These are phyloP conservation scores for Zaprionus ornatus DNA, from an alignment of 1,140 invertebrate genomes.

Conservation along the genomic window DNA sequence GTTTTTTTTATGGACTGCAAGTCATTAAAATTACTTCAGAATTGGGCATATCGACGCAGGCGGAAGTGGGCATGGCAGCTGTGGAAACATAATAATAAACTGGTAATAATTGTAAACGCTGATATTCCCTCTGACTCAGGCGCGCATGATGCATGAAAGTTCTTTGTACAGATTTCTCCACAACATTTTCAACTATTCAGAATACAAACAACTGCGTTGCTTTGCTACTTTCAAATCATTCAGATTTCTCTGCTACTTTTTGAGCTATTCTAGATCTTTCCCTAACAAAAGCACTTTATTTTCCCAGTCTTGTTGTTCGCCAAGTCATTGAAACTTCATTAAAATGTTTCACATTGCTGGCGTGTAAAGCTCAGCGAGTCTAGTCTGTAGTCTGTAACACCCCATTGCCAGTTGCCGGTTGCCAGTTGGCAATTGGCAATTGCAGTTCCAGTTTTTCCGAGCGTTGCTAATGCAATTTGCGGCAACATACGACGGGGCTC, in stretches of 20 bases:
- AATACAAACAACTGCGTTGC: too few relatives aligned
- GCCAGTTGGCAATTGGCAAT: not conserved
- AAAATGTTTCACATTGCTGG: not conserved
- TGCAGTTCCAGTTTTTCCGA: conserved; percentile 10
- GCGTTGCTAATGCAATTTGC: conserved; percentile 68
- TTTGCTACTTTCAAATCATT: too few relatives aligned
- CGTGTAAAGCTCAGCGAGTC: not conserved
- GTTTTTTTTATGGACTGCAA: conserved; percentile 58
- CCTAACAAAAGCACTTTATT: too few relatives aligned
- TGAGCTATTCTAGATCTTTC: too few relatives aligned
- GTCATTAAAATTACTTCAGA: conserved; percentile 65
- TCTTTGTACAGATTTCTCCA: too few relatives aligned
- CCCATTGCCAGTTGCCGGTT: not conserved
- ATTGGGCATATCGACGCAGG: conserved; percentile 33
- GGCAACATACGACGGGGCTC: conserved; percentile 61
- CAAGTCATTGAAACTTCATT: not conserved
- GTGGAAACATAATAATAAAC: not conserved
- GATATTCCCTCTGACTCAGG: not conserved
- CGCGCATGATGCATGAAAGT: not conserved
- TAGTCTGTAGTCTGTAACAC: not conserved
- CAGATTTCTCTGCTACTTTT: too few relatives aligned
- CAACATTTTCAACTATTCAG: too few relatives aligned
- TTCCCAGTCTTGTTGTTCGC: too few relatives aligned
- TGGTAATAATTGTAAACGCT: not conserved
- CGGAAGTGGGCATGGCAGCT: conserved; percentile 32